Conservation (phyloP, 2,797 vertebrate species). For the Chiloscyllium punctatum region DNA sequence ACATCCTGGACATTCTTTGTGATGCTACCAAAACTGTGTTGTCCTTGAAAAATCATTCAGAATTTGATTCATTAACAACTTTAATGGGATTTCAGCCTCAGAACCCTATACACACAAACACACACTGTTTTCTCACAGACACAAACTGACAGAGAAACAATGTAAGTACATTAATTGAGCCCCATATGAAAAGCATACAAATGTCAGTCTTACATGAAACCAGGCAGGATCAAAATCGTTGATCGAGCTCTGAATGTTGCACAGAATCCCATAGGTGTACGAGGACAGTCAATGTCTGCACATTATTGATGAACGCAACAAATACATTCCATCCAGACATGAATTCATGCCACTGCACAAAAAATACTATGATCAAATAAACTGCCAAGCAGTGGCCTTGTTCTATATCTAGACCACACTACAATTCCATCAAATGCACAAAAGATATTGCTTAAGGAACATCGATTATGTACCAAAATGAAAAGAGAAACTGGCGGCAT, state of each 20-base stretch:
- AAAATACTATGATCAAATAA: not conserved
- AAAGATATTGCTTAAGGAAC: not conserved
- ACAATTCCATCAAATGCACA: not conserved
- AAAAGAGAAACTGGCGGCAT: not conserved
- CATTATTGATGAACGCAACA: not conserved
- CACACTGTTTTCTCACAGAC: no score
- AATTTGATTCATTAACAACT: no score
- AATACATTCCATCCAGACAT: not conserved
- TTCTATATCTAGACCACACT: constrained; percentile 7
- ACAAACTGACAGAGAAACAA: no score
- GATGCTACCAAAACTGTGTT: no score
- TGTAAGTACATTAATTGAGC: not conserved
- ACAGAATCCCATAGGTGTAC: not conserved
- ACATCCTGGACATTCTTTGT: no score
- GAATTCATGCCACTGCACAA: constrained; percentile 13
- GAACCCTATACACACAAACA: no score
- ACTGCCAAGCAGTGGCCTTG: not conserved
- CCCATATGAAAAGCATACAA: not conserved
- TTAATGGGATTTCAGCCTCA: no score
- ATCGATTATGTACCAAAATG: not conserved
- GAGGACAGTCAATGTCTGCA: not conserved
- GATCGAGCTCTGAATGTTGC: not conserved
- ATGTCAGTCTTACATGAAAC: not conserved
- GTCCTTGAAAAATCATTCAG: no score
- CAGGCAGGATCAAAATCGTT: not conserved